Base-by-base conservation (phyloP, 2,888 invertebrate species). In the Subacronicta megacephala region DNA sequence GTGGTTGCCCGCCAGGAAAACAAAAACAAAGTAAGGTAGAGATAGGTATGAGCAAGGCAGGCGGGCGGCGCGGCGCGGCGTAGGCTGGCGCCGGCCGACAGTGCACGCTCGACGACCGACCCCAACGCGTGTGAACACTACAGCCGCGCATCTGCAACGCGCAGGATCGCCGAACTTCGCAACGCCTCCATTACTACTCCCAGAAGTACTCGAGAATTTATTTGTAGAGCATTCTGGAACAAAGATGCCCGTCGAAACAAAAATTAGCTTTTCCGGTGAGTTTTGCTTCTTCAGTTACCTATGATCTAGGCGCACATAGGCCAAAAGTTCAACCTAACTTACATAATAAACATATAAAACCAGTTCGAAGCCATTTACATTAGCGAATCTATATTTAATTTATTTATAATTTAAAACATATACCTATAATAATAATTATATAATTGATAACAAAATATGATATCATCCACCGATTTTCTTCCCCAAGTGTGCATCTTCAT, bases 211-310 rank as follows among this genome's bases (percentile, higher is more conserved):
- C 37, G 64, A 66, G 59, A 67, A 63, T 51, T 57, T 55, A 35
- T 51, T 50, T 12, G 49, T 58, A 51, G 51, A 53, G 29, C 52
- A 51, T 41, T 51, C 38, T 45, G 51, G 54, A 62, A 54, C 61
- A 64, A 90, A 83, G 76, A 93, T 93, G 94, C 94, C 94, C 72
- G 93, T 91, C 69, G 93, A 93, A 88, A 92, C 93, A 68, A 93
- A 82, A 90, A 93, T 93, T 70, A 93, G 93, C 87, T 94, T 93
- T 81, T 93, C 93, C 72, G 94, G 94, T 94, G 72, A 93, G 94
- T 92, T 62, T 69, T 67, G 43, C 68, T 51, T 65, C 50, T 64
- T 69, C 55, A 69, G 58, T 57, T 55, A 41, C 46, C 44, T 54
- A 49, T 45, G 16, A 29, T 51, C 16, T 55, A 45, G 26, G 31